phyloP scores from a whole-genome alignment of 2,797 vertebrate species.

The Gymnothorax javanicus region DNA sequence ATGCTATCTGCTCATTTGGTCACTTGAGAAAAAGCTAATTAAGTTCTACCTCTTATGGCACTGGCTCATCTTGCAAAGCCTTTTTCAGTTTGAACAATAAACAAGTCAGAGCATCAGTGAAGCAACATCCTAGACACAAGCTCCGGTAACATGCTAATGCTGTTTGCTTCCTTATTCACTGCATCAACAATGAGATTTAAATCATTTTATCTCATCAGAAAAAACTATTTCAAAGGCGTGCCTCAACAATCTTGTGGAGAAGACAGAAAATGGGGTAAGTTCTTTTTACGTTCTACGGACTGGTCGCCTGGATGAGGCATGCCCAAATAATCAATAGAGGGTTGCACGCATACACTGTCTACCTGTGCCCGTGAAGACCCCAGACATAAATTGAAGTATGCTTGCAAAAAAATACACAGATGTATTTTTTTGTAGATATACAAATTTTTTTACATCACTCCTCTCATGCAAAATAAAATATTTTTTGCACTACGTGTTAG shows the following conservation, averaged over 20 bases:
- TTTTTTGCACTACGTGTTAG: not conserved
- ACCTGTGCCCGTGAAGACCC: not conserved
- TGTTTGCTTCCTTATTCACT: slow-evolving; percentile 5
- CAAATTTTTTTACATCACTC: too few species aligned
- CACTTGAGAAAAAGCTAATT: not conserved
- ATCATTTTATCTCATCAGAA: not conserved
- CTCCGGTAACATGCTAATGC: not conserved
- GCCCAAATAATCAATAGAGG: not conserved
- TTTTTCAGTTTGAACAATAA: not conserved
- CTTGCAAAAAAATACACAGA: too few species aligned
- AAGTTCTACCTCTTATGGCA: not conserved
- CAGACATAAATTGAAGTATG: not conserved
- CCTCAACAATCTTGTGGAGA: not conserved
- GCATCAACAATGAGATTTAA: not conserved
- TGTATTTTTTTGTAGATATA: too few species aligned
- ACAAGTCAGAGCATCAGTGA: not conserved
- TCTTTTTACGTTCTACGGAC: not conserved
- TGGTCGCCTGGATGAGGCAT: not conserved
- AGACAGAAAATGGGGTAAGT: slow-evolving; percentile 11
- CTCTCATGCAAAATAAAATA: not conserved
- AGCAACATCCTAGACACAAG: not conserved
- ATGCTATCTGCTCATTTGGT: not conserved
- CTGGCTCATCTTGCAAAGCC: not conserved
- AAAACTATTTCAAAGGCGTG: not conserved
- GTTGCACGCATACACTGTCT: not conserved